Evolutionary conservation across 2,797 vertebrate species (phyloP).

Genomic region (Crax fasciolata): DNA sequence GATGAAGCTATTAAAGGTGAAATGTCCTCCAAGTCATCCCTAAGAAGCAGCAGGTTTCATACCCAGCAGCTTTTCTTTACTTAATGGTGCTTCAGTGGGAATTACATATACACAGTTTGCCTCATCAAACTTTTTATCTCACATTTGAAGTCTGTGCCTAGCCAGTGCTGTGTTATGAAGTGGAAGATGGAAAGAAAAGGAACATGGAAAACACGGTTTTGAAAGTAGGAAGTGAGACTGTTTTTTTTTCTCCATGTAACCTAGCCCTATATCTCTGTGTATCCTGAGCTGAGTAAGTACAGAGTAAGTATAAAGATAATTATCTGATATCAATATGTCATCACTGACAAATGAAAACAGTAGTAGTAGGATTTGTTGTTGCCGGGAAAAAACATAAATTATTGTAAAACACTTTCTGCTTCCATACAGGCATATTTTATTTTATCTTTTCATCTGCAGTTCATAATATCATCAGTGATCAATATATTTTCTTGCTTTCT

Average conservation of each 20-base stretch:
- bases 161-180: background rate
- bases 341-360: background rate
- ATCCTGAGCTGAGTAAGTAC: background rate
- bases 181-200: background rate
- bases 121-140: slow-evolving; percentile 19
- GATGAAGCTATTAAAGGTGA: slow-evolving; percentile 64
- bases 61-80: slow-evolving; percentile 37
- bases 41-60: slow-evolving; percentile 70
- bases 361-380: background rate
- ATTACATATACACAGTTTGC: slow-evolving; percentile 7
- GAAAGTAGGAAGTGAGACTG: background rate
- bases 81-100: slow-evolving; percentile 57
- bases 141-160: slow-evolving; percentile 12
- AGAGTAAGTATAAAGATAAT: background rate
- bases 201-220: background rate
- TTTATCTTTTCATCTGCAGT: background rate
- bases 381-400: background rate
- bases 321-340: background rate
- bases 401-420: background rate
- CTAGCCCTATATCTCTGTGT: background rate
- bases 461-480: background rate
- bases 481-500: background rate
- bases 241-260: background rate
- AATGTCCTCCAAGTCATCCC: slow-evolving; percentile 63
- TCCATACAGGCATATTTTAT: background rate